These are phyloP conservation scores for Lophura nycthemera DNA, from an alignment of 2,113 vertebrate genomes.

Conservation along the genomic window DNA sequence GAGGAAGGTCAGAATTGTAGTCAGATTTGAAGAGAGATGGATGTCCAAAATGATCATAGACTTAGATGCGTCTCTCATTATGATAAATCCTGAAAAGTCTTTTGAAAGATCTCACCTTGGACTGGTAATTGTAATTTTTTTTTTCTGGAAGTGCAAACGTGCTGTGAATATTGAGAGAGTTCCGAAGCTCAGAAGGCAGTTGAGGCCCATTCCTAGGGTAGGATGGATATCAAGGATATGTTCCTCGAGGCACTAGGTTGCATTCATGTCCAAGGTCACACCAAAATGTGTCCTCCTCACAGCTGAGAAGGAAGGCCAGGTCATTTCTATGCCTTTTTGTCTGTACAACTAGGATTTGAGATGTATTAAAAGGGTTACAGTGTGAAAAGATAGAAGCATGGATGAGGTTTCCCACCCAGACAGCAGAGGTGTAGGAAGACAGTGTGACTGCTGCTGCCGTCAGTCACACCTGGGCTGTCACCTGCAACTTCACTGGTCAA, in stretches of 20 bases:
- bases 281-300: neutral
- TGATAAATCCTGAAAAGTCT: neutral
- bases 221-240: neutral
- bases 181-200: neutral
- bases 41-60: neutral
- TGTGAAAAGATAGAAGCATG: neutral
- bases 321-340: rapidly evolving
- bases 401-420: neutral
- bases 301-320: neutral
- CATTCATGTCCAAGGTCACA: neutral
- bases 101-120: neutral
- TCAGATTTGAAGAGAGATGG: neutral
- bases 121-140: neutral
- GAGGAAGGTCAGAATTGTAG: neutral
- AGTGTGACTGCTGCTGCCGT: neutral
- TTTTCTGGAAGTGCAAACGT: neutral
- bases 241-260: neutral
- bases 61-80: rapidly evolving
- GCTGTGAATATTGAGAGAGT: neutral
- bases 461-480: neutral
- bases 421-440: neutral
- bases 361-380: rapidly evolving
- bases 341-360: neutral
- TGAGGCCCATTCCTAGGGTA: neutral
- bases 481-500: neutral